Evolutionary conservation across 1,140 invertebrate species (phyloP), one percentile per base, ranked within the genome.

Genomic region (Pogonomyrmex barbatus): DNA sequence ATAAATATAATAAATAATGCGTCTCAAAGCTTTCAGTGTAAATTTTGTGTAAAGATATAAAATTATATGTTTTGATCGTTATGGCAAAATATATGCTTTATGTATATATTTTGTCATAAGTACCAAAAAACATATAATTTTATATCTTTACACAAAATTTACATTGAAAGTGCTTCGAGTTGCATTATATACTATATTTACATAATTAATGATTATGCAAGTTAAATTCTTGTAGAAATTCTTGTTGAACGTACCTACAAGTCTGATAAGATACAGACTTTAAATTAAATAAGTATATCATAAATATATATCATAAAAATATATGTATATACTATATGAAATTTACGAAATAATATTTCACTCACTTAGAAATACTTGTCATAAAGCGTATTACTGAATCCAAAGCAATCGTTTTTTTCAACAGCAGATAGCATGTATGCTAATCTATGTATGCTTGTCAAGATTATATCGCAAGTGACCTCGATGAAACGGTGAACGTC

Each of bases 401-500:
- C 14, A 17, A 58, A 58, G 2, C 42, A 42, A 73, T 14, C 54
- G 33, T 45, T 56, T 39, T 56, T 39, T 17, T 2, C 24, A 58
- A 30, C 6, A 30, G 42, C 6, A 30, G 42, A 73, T 30, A 73
- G 54, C 36, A 12, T 24, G 24, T 0, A 24, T 24, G 79, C 1
- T 54, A 83, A 71, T 82, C 70, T 14, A 12, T 39, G 14, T n/a
- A 54, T 45, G 12, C 33, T 45, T 9, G 56, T 78, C 58, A 58
- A 45, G 36, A n/a, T 33, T 65, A 81, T 65, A n/a, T 58, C 42
- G 60, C 45, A 30, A 33, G 39, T 83, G 50, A 65, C 62, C 24
- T 24, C 84, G 84, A 86, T 71, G 84, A 88, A 88, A 88, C 82
- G 82, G 58, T 84, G 71, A 76, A 83, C 68, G 33, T 39, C 70